phyloP scores from a whole-genome alignment of 92 coral and sea anemone genomes.

The Paragorgia papillata region DNA sequence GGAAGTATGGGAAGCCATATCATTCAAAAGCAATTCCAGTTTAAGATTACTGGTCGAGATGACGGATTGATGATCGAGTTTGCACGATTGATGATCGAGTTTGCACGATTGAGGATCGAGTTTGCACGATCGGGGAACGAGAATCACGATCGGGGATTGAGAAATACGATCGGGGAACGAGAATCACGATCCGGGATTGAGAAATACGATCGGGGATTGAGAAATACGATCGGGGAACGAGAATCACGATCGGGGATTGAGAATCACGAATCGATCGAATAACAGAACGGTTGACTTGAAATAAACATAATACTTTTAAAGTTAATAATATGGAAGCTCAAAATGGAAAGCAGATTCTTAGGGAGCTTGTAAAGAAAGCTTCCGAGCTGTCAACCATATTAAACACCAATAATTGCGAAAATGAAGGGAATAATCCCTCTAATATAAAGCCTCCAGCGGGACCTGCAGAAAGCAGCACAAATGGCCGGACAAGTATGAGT shows the following conservation, averaged over 20 bases:
- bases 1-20: slow-evolving; percentile 28
- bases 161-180: background rate
- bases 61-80: slow-evolving; percentile 1
- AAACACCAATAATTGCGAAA: background rate
- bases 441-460: background rate
- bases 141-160: slow-evolving; percentile 15
- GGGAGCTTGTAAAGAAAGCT: slow-evolving; percentile 41
- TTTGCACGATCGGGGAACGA: slow-evolving; percentile 2
- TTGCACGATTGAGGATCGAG: background rate
- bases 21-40: slow-evolving; percentile 18
- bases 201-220: background rate
- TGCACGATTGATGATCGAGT: slow-evolving; percentile 16
- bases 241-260: slow-evolving; percentile 32
- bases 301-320: too few relatives aligned
- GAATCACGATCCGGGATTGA: slow-evolving; percentile 1
- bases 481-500: background rate
- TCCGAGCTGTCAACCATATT: slow-evolving; percentile 51
- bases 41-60: background rate
- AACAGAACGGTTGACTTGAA: too few relatives aligned
- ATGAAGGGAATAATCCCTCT: background rate
- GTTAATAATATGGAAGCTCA: slow-evolving; percentile 1
- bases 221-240: slow-evolving; percentile 28
- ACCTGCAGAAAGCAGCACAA: background rate
- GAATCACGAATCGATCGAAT: slow-evolving; percentile 6
- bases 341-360: background rate